Percentiles rank a stretch among this genome's conserved stretches.
Conservation (phyloP, 2,888 invertebrate genomes). For the Pandemis corylana region DNA sequence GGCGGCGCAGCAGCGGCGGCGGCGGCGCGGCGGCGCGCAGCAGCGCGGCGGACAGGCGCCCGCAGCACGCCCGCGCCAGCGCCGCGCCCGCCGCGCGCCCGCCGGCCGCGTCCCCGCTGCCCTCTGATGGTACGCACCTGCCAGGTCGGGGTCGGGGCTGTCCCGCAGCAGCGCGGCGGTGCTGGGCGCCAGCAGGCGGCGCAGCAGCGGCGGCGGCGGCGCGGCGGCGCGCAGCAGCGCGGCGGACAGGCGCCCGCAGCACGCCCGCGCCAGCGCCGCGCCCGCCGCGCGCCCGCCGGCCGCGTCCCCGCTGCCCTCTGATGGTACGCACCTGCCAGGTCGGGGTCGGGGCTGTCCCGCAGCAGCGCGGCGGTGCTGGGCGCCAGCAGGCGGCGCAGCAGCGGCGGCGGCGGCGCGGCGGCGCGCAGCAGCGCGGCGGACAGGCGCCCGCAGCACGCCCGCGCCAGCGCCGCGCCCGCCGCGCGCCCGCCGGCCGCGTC, state of each 20-base stretch:
- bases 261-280: too few relatives aligned
- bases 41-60: constrained; percentile 59
- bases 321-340: too few relatives aligned
- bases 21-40: constrained; percentile 45
- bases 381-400: constrained; percentile 60
- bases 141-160: constrained; percentile 38
- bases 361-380: constrained; percentile 48
- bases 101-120: too few relatives aligned
- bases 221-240: constrained; percentile 49
- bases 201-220: constrained; percentile 57
- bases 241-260: constrained; percentile 61
- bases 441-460: constrained; percentile 57
- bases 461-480: constrained; percentile 64
- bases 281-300: too few relatives aligned
- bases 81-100: too few relatives aligned
- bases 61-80: constrained; percentile 61
- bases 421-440: constrained; percentile 52
- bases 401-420: constrained; percentile 53
- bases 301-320: too few relatives aligned
- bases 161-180: constrained; percentile 44
- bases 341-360: constrained; percentile 33
- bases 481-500: constrained; percentile 47
- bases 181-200: constrained; percentile 57
- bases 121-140: too few relatives aligned
- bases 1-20: constrained; percentile 59